A percentile compares a stretch with the other conserved stretches of the same genome.
Evolutionary conservation across 53 echinoderm and acorn worm genomes (phyloP).

Genomic region (Astropecten irregularis): DNA sequence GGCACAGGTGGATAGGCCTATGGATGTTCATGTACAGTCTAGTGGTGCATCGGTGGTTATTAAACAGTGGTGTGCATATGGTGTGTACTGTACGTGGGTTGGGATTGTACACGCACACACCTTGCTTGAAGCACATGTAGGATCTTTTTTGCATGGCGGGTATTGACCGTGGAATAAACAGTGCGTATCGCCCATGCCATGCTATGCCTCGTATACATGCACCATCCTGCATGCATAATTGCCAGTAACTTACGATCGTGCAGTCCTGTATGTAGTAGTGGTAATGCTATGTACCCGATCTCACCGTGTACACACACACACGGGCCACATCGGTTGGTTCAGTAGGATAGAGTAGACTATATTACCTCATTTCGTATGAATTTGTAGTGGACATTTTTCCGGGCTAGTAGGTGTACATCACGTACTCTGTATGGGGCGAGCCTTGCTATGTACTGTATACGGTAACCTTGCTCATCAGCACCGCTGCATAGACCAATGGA

Average conservation of each 20-base stretch:
- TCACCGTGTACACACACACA: no score
- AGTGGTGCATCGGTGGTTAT: background rate
- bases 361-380: conserved; percentile 45
- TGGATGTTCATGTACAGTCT: background rate
- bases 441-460: no score
- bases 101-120: no score
- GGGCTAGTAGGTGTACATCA: no score
- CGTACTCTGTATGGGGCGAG: no score
- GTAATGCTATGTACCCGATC: background rate
- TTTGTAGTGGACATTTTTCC: conserved; percentile 1
- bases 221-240: conserved; percentile 21
- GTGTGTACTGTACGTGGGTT: background rate
- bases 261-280: background rate
- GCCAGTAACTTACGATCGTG: background rate
- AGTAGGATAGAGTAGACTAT: no score
- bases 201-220: background rate
- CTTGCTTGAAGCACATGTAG: no score
- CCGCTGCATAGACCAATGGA: background rate
- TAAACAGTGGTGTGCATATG: background rate
- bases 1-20: background rate
- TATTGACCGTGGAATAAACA: conserved; percentile 11
- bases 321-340: no score
- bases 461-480: no score
- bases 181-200: no score
- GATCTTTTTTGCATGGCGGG: no score